Evolutionary conservation across 2,113 vertebrate genomes (phyloP).

Genomic region (Pelecanoides urinatrix): DNA sequence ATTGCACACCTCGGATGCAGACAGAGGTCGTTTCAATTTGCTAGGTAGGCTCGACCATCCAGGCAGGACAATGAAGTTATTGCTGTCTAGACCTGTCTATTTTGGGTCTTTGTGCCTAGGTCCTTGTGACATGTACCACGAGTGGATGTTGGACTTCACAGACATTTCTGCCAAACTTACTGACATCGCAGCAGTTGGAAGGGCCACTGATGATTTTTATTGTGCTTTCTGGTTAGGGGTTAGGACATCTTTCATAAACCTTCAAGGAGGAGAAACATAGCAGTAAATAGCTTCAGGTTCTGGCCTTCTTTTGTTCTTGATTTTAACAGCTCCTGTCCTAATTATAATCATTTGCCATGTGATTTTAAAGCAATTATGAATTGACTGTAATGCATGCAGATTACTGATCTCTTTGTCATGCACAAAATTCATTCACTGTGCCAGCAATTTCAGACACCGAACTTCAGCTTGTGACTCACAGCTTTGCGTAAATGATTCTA

Average conservation of each 20-base stretch:
- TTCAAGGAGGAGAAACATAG: background rate
- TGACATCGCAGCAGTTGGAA: background rate
- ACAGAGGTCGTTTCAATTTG: slow-evolving; percentile 3
- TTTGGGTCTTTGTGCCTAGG: background rate
- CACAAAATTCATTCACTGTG: slow-evolving; percentile 58
- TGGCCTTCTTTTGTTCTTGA: slow-evolving; percentile 32
- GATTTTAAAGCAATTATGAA: slow-evolving; percentile 57
- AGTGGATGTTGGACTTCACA: background rate
- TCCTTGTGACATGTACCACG: background rate
- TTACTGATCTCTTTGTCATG: slow-evolving; percentile 40
- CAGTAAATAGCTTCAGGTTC: background rate
- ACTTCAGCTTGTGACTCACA: slow-evolving; percentile 49
- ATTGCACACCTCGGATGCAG: background rate
- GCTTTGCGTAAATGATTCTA: slow-evolving; percentile 50
- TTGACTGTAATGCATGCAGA: slow-evolving; percentile 44
- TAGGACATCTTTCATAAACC: background rate
- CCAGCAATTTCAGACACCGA: background rate
- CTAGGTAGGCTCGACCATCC: background rate
- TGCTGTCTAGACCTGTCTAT: background rate
- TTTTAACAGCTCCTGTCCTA: slow-evolving; percentile 29
- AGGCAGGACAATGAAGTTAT: background rate
- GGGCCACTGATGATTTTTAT: background rate
- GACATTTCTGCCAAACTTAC: background rate
- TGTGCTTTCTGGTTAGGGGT: background rate
- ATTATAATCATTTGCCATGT: slow-evolving; percentile 32